Conservation (phyloP, 2,797 vertebrate genomes). For the Squalus acanthias region DNA sequence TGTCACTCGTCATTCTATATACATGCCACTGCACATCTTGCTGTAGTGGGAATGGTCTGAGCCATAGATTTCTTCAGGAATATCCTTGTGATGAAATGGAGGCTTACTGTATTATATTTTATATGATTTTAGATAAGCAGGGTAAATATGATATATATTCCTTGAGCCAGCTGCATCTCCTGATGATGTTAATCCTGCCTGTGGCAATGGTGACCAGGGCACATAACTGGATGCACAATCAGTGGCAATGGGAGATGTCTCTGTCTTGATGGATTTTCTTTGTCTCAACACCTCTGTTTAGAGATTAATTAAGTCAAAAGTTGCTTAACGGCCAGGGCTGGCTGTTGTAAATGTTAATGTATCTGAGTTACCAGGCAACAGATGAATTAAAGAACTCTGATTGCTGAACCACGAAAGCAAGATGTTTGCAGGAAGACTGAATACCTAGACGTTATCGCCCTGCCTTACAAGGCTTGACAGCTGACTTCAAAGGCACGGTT, state of each 20-base stretch:
- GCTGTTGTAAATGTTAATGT: background rate
- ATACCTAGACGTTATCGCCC: background rate
- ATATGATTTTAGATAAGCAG: background rate
- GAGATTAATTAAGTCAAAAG: conserved; percentile 3
- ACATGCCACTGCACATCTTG: too few relatives aligned
- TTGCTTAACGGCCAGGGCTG: background rate
- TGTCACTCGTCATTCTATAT: too few relatives aligned
- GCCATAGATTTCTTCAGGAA: too few relatives aligned
- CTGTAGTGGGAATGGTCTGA: too few relatives aligned
- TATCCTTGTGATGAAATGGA: too few relatives aligned
- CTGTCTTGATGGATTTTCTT: background rate
- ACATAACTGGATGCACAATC: background rate
- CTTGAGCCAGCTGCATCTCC: background rate
- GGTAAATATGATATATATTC: background rate
- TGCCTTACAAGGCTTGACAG: background rate
- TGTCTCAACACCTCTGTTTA: background rate
- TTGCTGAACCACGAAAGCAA: background rate
- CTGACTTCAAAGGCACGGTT: background rate
- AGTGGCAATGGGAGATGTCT: background rate
- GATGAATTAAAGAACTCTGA: background rate
- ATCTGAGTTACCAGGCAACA: background rate
- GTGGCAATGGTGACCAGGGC: background rate
- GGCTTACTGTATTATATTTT: background rate
- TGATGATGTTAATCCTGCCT: background rate
- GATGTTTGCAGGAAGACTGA: background rate